These are phyloP conservation scores for Malaclemys terrapin DNA, from an alignment of 2,113 vertebrate species.

Conservation along the genomic window DNA sequence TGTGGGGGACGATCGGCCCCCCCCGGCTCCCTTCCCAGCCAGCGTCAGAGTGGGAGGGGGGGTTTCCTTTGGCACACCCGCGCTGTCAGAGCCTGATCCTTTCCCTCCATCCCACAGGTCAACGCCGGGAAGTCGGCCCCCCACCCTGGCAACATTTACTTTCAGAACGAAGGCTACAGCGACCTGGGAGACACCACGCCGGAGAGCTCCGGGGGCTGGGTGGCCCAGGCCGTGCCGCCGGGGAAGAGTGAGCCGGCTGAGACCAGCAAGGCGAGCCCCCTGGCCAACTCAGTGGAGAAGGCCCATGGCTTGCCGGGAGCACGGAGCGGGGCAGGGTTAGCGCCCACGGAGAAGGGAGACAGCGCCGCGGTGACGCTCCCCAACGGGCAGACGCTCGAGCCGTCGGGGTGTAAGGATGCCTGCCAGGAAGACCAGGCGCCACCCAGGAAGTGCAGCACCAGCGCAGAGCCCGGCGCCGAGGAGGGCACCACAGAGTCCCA, in stretches of 20 bases:
- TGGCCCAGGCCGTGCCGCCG: neutral
- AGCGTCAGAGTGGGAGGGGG: neutral
- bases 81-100: neutral
- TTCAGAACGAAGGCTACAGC: neutral
- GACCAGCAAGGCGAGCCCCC: neutral
- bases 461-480: neutral
- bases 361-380: fast-evolving
- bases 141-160: neutral
- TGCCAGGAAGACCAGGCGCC: neutral
- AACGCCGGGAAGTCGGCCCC: neutral
- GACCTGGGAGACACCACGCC: neutral
- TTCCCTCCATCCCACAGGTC: neutral
- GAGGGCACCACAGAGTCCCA: neutral
- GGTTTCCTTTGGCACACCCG: neutral
- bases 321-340: neutral
- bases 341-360: too few species aligned
- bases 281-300: neutral
- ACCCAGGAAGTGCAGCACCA: neutral
- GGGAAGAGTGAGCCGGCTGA: neutral
- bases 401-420: neutral
- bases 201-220: neutral
- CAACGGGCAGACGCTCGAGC: neutral
- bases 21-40: neutral
- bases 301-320: neutral
- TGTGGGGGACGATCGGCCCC: too few species aligned